A percentile compares a stretch with the other conserved stretches of the same genome.
Evolutionary conservation across 2,113 vertebrate species (phyloP).

Genomic region (Pholis gunnellus): DNA sequence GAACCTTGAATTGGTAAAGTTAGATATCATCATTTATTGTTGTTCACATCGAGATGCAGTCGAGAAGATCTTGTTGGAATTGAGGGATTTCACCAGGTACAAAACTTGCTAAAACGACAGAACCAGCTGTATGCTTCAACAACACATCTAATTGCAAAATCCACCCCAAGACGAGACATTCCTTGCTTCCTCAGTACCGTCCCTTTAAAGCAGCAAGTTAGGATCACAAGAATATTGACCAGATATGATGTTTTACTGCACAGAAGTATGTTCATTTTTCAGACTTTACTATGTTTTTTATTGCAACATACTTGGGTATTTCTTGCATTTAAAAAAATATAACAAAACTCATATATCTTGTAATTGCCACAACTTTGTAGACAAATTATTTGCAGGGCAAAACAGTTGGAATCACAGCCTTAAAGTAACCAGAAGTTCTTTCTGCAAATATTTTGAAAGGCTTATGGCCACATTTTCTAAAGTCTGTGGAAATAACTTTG

Average conservation of each 20-base stretch:
- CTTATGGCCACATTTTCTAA: neutral
- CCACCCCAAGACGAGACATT: neutral
- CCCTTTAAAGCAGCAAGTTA: neutral
- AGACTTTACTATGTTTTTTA: neutral
- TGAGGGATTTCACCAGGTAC: neutral
- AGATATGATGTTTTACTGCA: neutral
- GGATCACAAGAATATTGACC: neutral
- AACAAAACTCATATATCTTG: neutral
- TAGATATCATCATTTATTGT: neutral
- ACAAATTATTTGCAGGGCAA: too few relatives aligned
- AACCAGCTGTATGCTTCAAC: neutral
- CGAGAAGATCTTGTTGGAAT: neutral
- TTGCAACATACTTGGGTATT: neutral
- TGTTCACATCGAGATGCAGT: neutral
- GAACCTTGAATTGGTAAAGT: neutral
- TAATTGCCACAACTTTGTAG: neutral
- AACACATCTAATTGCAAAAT: neutral
- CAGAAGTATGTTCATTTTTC: neutral
- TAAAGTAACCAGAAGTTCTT: too few relatives aligned
- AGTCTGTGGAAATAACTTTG: neutral
- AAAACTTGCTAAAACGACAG: neutral
- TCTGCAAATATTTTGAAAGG: too few relatives aligned
- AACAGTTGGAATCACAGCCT: too few relatives aligned
- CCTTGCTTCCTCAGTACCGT: neutral
- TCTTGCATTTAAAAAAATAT: neutral